These are phyloP conservation scores for Tenrec ecaudatus DNA, from an alignment of 2,113 vertebrate species.

Conservation along the genomic window DNA sequence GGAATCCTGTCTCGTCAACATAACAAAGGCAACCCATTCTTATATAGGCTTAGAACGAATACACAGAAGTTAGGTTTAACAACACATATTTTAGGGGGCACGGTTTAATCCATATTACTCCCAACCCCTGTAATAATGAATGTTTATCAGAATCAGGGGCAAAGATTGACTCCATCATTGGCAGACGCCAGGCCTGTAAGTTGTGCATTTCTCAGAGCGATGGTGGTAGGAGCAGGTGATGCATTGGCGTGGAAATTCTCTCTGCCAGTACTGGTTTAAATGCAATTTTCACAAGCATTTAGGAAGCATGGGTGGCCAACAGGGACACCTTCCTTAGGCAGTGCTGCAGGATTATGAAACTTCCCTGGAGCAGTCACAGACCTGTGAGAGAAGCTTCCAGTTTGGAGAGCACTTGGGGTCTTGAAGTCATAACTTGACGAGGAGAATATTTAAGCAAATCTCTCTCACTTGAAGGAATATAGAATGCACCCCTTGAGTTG, in stretches of 20 bases:
- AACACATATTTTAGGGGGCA: background rate
- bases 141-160: constrained; percentile 51
- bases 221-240: background rate
- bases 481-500: background rate
- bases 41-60: too few relatives aligned
- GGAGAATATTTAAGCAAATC: constrained; percentile 24
- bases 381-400: background rate
- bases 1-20: too few relatives aligned
- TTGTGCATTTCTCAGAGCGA: background rate
- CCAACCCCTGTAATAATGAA: constrained; percentile 43
- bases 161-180: constrained; percentile 19
- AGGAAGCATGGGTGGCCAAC: background rate
- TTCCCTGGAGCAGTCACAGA: background rate
- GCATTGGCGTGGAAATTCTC: constrained; percentile 21
- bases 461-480: background rate
- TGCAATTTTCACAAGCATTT: constrained; percentile 42
- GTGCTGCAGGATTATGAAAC: background rate
- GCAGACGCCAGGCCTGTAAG: constrained; percentile 43
- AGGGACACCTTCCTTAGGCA: background rate
- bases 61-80: background rate
- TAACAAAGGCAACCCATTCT: too few relatives aligned
- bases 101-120: background rate
- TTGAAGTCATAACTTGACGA: background rate
- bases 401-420: background rate
- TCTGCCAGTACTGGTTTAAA: constrained; percentile 37